Evolutionary conservation across 1,140 invertebrate species (phyloP).

Genomic region (Drosophila punjabiensis): DNA sequence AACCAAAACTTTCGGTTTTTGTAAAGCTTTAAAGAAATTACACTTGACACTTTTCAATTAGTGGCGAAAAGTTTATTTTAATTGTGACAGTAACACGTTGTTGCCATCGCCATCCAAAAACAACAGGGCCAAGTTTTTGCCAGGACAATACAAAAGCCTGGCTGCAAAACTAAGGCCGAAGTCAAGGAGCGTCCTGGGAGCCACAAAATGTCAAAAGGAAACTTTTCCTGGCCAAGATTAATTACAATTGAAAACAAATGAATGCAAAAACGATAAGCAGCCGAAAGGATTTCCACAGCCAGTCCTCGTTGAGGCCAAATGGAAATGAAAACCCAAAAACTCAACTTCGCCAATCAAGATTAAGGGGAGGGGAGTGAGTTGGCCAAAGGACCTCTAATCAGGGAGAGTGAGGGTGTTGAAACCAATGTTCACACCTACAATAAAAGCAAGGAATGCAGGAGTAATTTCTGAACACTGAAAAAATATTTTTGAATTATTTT

Average conservation of each 20-base stretch:
- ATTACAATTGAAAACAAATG: slow-evolving; percentile 84
- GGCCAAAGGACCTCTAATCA: slow-evolving; percentile 39
- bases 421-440: slow-evolving; percentile 76
- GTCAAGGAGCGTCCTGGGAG: slow-evolving; percentile 50
- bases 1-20: slow-evolving; percentile 26
- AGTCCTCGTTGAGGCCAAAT: slow-evolving; percentile 24
- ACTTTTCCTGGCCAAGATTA: slow-evolving; percentile 77
- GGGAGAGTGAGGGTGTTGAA: slow-evolving; percentile 52
- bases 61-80: slow-evolving; percentile 79
- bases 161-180: slow-evolving; percentile 40
- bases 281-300: slow-evolving; percentile 69
- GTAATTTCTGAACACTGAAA: slow-evolving; percentile 15
- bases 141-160: slow-evolving; percentile 52
- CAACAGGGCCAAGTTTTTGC: slow-evolving; percentile 58
- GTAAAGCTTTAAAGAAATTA: slow-evolving; percentile 74
- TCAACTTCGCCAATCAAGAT: slow-evolving; percentile 80
- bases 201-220: slow-evolving; percentile 82
- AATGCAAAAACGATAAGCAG: slow-evolving; percentile 84
- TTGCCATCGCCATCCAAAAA: slow-evolving; percentile 40
- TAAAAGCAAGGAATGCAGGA: slow-evolving; percentile 26
- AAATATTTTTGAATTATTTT: too few species aligned
- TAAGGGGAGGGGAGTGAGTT: slow-evolving; percentile 16
- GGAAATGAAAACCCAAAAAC: slow-evolving; percentile 54
- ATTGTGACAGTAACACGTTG: slow-evolving; percentile 82
- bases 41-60: slow-evolving; percentile 84